Conservation (phyloP, 2,113 vertebrate genomes). For the Oxyruncus cristatus region DNA sequence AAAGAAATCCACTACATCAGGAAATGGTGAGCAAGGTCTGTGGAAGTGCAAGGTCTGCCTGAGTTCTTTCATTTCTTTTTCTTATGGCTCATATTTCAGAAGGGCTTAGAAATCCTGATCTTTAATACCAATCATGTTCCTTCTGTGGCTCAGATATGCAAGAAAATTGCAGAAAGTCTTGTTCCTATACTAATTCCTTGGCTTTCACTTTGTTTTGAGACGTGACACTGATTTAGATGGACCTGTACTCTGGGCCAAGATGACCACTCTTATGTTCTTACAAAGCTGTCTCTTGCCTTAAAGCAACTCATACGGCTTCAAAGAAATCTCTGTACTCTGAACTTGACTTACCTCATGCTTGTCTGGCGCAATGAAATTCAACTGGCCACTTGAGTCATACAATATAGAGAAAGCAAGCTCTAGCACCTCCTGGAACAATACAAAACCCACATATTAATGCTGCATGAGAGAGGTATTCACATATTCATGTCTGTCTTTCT, state of each 20-base stretch:
- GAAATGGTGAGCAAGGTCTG: not conserved
- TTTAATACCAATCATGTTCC: not conserved
- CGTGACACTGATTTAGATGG: not conserved
- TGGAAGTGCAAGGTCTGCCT: not conserved
- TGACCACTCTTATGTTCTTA: not conserved
- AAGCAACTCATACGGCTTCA: not conserved
- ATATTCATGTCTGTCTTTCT: not conserved
- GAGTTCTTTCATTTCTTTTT: not conserved
- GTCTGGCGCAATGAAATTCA: conserved; percentile 98
- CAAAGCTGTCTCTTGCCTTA: not conserved
- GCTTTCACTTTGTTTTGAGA: not conserved
- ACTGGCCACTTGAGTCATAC: conserved; percentile 94
- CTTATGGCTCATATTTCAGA: not conserved
- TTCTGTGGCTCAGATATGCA: not conserved
- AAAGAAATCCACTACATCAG: not conserved
- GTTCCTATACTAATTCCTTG: not conserved
- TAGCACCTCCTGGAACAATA: conserved; percentile 87
- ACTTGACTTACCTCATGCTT: conserved; percentile 92
- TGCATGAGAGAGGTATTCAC: not conserved
- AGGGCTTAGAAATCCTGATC: not conserved
- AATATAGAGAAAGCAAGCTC: conserved; percentile 98
- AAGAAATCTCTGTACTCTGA: not conserved
- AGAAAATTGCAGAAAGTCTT: not conserved
- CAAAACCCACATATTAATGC: not conserved
- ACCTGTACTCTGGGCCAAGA: not conserved